Base-by-base conservation (phyloP, 2,113 vertebrate species). In the Brevimyrus niger region DNA sequence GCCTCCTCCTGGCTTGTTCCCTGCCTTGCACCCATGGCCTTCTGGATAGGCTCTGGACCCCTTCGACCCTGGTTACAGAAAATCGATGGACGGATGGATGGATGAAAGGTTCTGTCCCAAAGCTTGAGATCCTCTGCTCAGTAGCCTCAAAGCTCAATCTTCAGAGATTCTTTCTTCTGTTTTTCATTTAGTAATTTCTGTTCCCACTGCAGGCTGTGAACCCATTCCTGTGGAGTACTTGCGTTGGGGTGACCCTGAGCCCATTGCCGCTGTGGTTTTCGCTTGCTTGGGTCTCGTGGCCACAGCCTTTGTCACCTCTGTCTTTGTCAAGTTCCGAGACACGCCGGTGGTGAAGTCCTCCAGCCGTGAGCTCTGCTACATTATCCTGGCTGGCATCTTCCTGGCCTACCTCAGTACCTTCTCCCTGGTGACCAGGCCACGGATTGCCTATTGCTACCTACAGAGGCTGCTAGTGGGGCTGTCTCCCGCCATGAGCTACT, bases 291-390 rank as follows among this genome's bases (percentile, higher is more conserved):
- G 98, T 88, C 96, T 99, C 53, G 90, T 99, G 92, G 96, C 98
- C 35, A 99, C 98, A 6, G 94, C 98, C 87, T 99, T 99, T 89
- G 98, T 99, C 13, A 99, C 97, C 1, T 96, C 96, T 1, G 91
- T 99, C 90, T 99, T 99, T 93, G 96, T 99, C 92, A 96, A 98
- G 90, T 99, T 99, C 92, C 97, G 98, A 50, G 98, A 99, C 44
- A 99, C 98, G 0, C 98, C 98, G 0, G 98, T 99, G 86, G 98
- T 99, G 82, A 99, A 99, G 92, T 99, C 98, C 3, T 99, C 98
- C 89, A 99, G 98, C 91, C 95, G 98, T 65, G 98, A 99, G 91
- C 97, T 99, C 90, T 99, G 98, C 91, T 99, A 99, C 95, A 99
- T 99, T 91, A 99, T 99, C 90, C 95, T 99, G 73, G 98, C 96